Evolutionary conservation across 35 echinoderm and acorn worm species (phyloP), one percentile per base, ranked within the genome.

Genomic region (Apostichopus californicus): DNA sequence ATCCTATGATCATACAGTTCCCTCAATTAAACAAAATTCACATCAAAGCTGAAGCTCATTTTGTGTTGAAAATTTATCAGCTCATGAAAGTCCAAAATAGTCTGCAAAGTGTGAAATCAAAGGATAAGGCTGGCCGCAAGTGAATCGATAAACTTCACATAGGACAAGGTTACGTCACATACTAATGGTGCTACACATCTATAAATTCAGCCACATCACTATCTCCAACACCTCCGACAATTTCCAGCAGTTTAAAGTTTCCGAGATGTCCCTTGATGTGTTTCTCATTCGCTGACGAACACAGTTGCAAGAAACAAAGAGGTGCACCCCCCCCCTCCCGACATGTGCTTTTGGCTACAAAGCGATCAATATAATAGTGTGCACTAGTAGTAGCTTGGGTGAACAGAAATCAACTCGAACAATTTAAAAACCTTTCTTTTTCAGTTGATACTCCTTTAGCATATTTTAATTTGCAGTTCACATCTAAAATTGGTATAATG

Each of bases 91-190:
- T 68, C 64, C 18, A 18, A 68, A 68, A 14, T 18, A 18, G 64
- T 18, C 64, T 18, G 64, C 64, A 68, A 46, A 11, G 64, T 68
- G 64, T 68, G 64, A 68, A 68, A 68, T 68, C 64, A 18, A 14
- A 68, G 64, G 64, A 68, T 11, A 11, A 18, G 18, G 64, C 11
- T 68, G 64, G 64, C 18, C 64, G 64, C 64, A 68, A 68, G 64
- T 68, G 64, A 18, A 68, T 68, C 64, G 64, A 68, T 68, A 68
- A 68, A 68, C 64, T 68, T 68, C 64, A 68, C 64, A 68, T 68
- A 68, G 64, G 11, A 68, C 64, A 68, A 68, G 64, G 64, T 68
- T 68, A 68, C 64, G 64, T 68, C 64, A 68, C 64, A 18, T 14
- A 68, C 64, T 68, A 68, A 68, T 68, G 64, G 64, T 8, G 64